Percentiles rank a stretch among this genome's conserved stretches.
Conservation (phyloP, 2,888 invertebrate species). For the Bhutanitis thaidina region DNA sequence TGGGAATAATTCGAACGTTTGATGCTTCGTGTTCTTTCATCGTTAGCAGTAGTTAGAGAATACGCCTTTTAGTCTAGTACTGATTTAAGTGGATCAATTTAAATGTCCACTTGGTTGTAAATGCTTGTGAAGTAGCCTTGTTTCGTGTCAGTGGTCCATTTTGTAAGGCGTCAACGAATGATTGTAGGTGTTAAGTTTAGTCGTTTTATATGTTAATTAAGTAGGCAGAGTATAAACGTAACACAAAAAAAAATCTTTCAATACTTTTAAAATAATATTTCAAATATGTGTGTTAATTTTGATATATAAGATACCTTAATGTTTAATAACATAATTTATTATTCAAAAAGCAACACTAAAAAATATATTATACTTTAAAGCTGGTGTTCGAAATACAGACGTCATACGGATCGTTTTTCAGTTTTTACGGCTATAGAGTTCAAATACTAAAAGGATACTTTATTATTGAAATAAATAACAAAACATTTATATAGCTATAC, state of each 20-base stretch:
- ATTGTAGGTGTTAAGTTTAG: not conserved
- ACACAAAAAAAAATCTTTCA: too few species aligned
- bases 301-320: too few species aligned
- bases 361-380: too few species aligned
- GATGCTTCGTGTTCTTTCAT: constrained; percentile 50
- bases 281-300: too few species aligned
- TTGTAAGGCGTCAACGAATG: not conserved
- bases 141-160: not conserved
- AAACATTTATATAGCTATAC: constrained; percentile 17
- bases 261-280: too few species aligned
- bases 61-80: constrained; percentile 38
- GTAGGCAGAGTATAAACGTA: too few species aligned
- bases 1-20: constrained; percentile 57
- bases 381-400: too few species aligned
- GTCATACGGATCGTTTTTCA: not conserved
- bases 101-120: constrained; percentile 37
- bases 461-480: not conserved
- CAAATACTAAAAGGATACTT: not conserved
- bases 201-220: too few species aligned
- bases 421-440: not conserved
- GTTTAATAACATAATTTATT: too few species aligned
- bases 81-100: constrained; percentile 49
- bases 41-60: constrained; percentile 45
- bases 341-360: too few species aligned
- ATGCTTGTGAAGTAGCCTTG: constrained; percentile 18